Percentiles rank a stretch among this genome's conserved stretches.
Evolutionary conservation across 2,888 invertebrate species (phyloP).

Genomic region (Dyspetes luteomarginatus): DNA sequence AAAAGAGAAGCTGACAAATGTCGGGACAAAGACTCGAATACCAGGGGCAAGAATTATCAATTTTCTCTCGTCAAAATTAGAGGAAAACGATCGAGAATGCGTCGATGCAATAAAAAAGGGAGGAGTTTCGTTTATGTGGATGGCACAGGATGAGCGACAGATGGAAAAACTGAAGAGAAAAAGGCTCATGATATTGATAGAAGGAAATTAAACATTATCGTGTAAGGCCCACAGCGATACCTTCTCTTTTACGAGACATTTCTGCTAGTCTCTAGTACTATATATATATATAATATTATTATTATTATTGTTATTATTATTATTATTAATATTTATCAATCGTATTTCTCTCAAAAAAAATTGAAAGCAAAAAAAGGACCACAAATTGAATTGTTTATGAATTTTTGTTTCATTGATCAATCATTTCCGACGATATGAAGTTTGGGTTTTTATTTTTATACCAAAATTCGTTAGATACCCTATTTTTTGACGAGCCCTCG

Average conservation of each 20-base stretch:
- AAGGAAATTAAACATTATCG: conserved; percentile 70
- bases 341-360: neutral
- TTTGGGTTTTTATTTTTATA: neutral
- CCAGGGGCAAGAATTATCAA: conserved; percentile 68
- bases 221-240: conserved; percentile 49
- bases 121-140: neutral
- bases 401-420: too few relatives aligned
- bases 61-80: conserved; percentile 69
- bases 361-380: too few relatives aligned
- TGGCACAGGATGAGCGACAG: conserved; percentile 26
- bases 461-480: too few relatives aligned
- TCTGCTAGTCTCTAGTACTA: neutral
- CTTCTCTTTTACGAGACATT: conserved; percentile 1
- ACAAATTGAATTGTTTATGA: too few relatives aligned
- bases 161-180: neutral
- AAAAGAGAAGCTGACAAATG: conserved; percentile 28
- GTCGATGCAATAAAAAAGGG: conserved; percentile 50
- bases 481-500: neutral
- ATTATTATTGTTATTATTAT: conserved; percentile 33
- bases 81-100: conserved; percentile 67
- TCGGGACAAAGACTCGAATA: conserved; percentile 27
- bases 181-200: conserved; percentile 26
- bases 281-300: conserved; percentile 35
- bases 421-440: neutral
- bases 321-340: conserved; percentile 8